Evolutionary conservation across 1,140 invertebrate genomes (phyloP), one percentile per base, ranked within the genome.

Genomic region (Drosophila parvula): DNA sequence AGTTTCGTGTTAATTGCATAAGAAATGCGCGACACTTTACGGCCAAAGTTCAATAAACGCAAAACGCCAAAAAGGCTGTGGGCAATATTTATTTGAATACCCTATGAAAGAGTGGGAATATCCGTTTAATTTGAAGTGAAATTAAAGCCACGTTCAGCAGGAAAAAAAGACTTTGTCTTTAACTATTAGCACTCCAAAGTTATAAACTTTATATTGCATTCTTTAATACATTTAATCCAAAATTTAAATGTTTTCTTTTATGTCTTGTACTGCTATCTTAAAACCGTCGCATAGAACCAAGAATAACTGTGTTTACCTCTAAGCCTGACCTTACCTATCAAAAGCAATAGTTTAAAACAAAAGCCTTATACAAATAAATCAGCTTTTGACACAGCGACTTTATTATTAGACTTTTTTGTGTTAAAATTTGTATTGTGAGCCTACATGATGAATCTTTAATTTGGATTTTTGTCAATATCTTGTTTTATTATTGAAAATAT

Each of bases 1-100:
- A 70, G 69, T 64, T 73, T 88, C 79, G 83, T 86, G 76, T 80
- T 88, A 88, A 89, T 86, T 86, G 83, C 84, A 86, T 86, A 86
- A 86, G 68, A 81, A 89, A 88, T 83, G 75, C 40, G 50, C 47
- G 45, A 77, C 51, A 75, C 60, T 67, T 78, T 73, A 73, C 73
- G 64, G 75, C 58, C 63, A 74, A 80, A 83, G 83, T 88, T 88
- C 83, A 88, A 88, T 83, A 88, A 88, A 89, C 83, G 82, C 79
- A 51, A 73, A 79, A 71, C 75, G 75, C 44, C 58, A 60, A 14
- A n/a, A 32, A 28, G 9, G 22, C 27, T 28, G 43, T 32, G 7
- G 44, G 30, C 70, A 40, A 40, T 51, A 74, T 62, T 74, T 74
- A 53, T 55, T 55, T 40, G 5, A n/a, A 62, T 74, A 53, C 70